A percentile compares a stretch with the other conserved stretches of the same genome.
Conservation (phyloP, 1,140 invertebrate genomes). For the Dreissena polymorpha region DNA sequence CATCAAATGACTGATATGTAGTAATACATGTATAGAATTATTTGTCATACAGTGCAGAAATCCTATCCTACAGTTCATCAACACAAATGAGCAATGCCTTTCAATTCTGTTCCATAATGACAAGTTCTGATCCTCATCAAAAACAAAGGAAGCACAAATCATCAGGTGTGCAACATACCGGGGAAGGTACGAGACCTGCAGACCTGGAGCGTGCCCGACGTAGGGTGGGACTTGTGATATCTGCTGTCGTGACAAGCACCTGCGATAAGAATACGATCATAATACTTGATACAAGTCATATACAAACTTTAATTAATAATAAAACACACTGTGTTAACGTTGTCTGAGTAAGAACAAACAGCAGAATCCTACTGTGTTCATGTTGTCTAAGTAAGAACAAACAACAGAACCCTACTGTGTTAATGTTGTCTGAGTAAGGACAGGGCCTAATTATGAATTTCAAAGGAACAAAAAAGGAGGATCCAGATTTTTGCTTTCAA, state of each 20-base stretch:
- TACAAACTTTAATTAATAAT: too few relatives aligned
- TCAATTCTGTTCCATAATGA: not conserved
- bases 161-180: constrained; percentile 8
- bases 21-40: too few relatives aligned
- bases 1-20: not conserved
- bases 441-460: too few relatives aligned
- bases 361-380: too few relatives aligned
- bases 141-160: not conserved
- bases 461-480: too few relatives aligned
- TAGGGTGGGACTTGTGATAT: constrained; percentile 49
- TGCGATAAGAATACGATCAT: not conserved
- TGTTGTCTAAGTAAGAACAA: too few relatives aligned
- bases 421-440: too few relatives aligned
- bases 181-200: constrained; percentile 17
- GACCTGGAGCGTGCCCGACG: constrained; percentile 43
- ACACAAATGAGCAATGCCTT: too few relatives aligned
- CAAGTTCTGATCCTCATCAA: not conserved
- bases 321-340: too few relatives aligned
- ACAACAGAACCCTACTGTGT: too few relatives aligned
- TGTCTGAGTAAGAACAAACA: too few relatives aligned
- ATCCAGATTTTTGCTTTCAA: too few relatives aligned
- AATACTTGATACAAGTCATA: not conserved
- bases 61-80: not conserved
- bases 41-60: not conserved
- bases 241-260: constrained; percentile 36